Percentiles rank a stretch among this genome's conserved stretches.
Conservation (phyloP, 2,113 vertebrate genomes). For the Cygnus buccinator region DNA sequence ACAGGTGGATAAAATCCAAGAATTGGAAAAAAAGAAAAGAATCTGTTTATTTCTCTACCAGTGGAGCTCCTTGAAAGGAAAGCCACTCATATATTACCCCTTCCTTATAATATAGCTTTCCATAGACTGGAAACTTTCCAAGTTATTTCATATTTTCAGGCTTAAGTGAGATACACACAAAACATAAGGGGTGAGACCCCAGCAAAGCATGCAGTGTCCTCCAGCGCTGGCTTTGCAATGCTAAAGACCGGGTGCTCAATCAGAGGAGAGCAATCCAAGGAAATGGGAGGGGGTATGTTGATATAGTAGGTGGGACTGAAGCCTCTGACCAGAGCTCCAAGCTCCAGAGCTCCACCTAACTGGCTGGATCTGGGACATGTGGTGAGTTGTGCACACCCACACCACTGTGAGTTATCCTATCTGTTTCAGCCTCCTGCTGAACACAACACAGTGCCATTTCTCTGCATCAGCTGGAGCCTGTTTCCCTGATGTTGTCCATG, state of each 20-base stretch:
- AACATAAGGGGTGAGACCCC: not conserved
- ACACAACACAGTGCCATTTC: not conserved
- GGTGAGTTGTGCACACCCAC: not conserved
- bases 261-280: not conserved
- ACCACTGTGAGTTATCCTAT: fast-evolving
- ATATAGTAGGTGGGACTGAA: fast-evolving
- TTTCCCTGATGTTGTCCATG: fast-evolving
- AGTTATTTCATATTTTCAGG: not conserved
- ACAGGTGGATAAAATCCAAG: not conserved
- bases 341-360: not conserved
- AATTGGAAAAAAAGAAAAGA: not conserved
- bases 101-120: not conserved
- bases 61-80: not conserved
- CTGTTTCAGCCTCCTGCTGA: not conserved
- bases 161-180: not conserved
- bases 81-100: not conserved
- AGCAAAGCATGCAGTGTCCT: fast-evolving
- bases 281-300: not conserved
- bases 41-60: not conserved
- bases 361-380: not conserved
- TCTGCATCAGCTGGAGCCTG: not conserved
- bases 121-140: not conserved
- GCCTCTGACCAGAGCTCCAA: not conserved
- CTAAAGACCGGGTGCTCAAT: not conserved
- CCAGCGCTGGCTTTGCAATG: not conserved